Conservation (phyloP, 2,113 vertebrate genomes). For the Calidris pygmaea region DNA sequence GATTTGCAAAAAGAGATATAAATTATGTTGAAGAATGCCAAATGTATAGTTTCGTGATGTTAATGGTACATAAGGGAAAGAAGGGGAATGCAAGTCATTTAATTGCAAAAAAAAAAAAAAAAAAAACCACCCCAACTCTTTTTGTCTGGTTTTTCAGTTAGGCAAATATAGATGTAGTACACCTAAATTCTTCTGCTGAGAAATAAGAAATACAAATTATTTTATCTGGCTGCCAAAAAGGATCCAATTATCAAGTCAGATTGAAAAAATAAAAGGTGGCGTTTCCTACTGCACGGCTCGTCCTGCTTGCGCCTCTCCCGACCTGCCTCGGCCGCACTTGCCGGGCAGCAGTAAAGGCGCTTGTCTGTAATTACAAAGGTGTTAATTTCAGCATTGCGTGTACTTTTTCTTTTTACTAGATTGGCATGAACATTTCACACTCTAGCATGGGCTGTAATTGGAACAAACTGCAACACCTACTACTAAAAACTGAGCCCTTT, state of each 20-base stretch:
- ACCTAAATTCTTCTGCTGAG: not conserved
- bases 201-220: not conserved
- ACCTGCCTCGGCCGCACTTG: not conserved
- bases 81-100: not conserved
- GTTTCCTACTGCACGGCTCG: not conserved
- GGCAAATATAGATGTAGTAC: not conserved
- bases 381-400: slow-evolving; percentile 71
- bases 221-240: not conserved
- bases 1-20: slow-evolving; percentile 12
- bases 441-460: slow-evolving; percentile 69
- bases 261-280: not conserved
- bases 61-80: slow-evolving; percentile 2
- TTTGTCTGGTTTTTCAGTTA: not conserved
- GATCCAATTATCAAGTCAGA: not conserved
- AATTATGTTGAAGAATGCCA: slow-evolving; percentile 47
- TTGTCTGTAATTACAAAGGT: slow-evolving; percentile 68
- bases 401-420: slow-evolving; percentile 75
- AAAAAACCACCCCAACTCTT: not conserved
- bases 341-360: slow-evolving; percentile 45
- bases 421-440: slow-evolving; percentile 74
- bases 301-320: not conserved
- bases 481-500: slow-evolving; percentile 67
- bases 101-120: not conserved
- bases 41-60: slow-evolving; percentile 21
- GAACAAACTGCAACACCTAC: slow-evolving; percentile 72